Evolutionary conservation across 2,888 invertebrate species (phyloP), one percentile per base, ranked within the genome.

Genomic region (Agrotis exclamationis): DNA sequence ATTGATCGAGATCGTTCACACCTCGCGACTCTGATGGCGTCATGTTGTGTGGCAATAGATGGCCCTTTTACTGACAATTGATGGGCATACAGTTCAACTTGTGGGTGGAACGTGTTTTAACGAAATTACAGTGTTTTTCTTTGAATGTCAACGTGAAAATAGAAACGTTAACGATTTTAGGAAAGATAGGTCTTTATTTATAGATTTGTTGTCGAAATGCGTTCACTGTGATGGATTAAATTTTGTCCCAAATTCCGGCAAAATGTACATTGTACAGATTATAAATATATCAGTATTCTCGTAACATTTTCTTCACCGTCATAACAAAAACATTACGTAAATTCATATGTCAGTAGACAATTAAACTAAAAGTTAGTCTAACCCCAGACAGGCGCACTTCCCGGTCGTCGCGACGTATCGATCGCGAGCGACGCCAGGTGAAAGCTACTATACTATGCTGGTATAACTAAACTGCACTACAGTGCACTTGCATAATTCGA

Each of bases 401-500:
- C 85, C 82, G 76, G 79, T 74, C 82, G 90, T 89, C 91, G 89
- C 89, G 91, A 83, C 91, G 91, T 89, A 91, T 91, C 90, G 91
- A 90, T 86, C 91, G 88, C 86, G 74, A 45, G 71, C 84, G 87
- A 85, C 87, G 89, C 88, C 90, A 88, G 89, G 91, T 85, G 84
- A 79, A 39, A 75, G 62, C 33, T 54, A 74, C 83, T 83, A 82
- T 82, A 66, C 73, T 80, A 77, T 67, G 63, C 71, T 67, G 53
- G 60, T 77, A 78, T 77, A 80, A 77, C 76, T 74, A 78, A 79
- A 77, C 70, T 72, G 81, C 75, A 79, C 79, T 84, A 77, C 79
- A 77, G 64, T 78, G 83, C 79, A 79, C 77, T 75, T 75, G 84
- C 84, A 85, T 83, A 83, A 82, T 87, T 76, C 79, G 78, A 80